Conservation (phyloP, 1,140 invertebrate species). For the Drosophila funebris region DNA sequence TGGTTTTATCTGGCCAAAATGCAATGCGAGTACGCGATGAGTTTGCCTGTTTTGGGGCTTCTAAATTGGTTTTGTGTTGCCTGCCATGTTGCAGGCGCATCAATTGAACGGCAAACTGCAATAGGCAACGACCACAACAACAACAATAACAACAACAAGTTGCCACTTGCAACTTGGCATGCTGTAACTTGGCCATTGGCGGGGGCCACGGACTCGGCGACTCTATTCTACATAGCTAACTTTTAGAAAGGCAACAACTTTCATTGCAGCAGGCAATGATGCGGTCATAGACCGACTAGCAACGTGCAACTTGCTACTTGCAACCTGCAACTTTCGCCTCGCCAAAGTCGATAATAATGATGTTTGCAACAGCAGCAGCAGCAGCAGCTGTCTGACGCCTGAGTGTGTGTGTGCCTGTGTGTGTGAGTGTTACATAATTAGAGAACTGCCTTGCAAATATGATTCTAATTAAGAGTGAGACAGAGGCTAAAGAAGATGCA, state of each 20-base stretch:
- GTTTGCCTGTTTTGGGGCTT: slow-evolving; percentile 68
- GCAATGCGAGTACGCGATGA: slow-evolving; percentile 30
- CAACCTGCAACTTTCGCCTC: slow-evolving; percentile 52
- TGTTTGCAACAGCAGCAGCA: no score
- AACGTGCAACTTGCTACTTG: slow-evolving; percentile 17
- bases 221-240: slow-evolving; percentile 70
- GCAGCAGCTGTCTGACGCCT: slow-evolving; percentile 1
- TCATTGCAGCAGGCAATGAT: slow-evolving; percentile 50
- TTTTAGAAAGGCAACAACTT: slow-evolving; percentile 76
- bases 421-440: slow-evolving; percentile 53
- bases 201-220: slow-evolving; percentile 9
- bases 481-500: not conserved
- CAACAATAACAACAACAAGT: slow-evolving; percentile 12
- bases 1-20: slow-evolving; percentile 42
- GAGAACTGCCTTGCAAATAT: slow-evolving; percentile 44
- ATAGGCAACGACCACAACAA: not conserved
- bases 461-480: slow-evolving; percentile 48
- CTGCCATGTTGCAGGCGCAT: slow-evolving; percentile 74
- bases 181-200: slow-evolving; percentile 62
- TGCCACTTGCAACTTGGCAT: slow-evolving; percentile 37
- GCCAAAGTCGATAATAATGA: slow-evolving; percentile 32
- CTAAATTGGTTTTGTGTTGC: slow-evolving; percentile 77
- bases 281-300: slow-evolving; percentile 53
- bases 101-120: slow-evolving; percentile 57
- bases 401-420: slow-evolving; percentile 7